phyloP scores from a whole-genome alignment of 2,797 vertebrate species.

The Sarcoramphus papa region DNA sequence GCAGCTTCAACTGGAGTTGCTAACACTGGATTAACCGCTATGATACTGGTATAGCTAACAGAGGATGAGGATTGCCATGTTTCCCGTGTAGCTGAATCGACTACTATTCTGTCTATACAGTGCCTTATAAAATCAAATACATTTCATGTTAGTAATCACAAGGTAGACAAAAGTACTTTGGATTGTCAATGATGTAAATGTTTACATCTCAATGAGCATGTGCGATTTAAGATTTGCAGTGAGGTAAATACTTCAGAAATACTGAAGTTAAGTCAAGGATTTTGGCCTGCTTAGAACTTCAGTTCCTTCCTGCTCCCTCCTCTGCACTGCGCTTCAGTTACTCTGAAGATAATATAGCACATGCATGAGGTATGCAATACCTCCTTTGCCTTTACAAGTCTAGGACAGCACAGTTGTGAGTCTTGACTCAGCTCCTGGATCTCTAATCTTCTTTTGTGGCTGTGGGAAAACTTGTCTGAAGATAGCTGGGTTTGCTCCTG shows the following conservation, averaged over 20 bases:
- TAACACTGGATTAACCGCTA: not conserved
- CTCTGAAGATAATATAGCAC: not conserved
- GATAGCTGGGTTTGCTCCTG: not conserved
- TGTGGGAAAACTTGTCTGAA: not conserved
- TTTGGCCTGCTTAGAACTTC: not conserved
- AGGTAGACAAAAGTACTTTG: not conserved
- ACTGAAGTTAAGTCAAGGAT: not conserved
- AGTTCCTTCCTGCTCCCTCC: not conserved
- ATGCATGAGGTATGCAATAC: not conserved
- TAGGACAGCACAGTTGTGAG: not conserved
- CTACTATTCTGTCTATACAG: accelerated
- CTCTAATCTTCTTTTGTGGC: not conserved
- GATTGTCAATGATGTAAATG: not conserved
- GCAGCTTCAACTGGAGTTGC: not conserved
- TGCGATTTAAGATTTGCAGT: not conserved
- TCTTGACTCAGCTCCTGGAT: not conserved
- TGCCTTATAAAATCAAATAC: not conserved
- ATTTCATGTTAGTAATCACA: not conserved
- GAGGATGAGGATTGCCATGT: not conserved
- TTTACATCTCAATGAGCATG: accelerated
- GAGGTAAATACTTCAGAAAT: not conserved
- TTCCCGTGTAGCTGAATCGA: accelerated
- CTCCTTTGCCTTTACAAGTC: not conserved
- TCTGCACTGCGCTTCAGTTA: not conserved
- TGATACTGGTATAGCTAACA: not conserved